Conservation (phyloP, 2,888 invertebrate species). For the Julus scanicus region DNA sequence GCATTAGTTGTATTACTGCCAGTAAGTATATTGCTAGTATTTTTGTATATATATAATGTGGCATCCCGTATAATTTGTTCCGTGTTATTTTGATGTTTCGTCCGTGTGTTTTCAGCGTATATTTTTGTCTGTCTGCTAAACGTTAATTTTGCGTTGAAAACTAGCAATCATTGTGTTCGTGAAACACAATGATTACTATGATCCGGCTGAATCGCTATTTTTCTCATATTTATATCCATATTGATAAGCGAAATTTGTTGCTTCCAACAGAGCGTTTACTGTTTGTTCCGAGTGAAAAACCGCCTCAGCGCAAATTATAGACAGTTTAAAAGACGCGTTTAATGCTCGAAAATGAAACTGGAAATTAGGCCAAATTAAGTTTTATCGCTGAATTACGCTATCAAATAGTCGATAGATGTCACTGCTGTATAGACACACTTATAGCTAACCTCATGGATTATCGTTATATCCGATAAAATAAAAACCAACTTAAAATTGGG, state of each 20-base stretch:
- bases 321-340: background rate
- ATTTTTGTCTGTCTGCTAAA: slow-evolving; percentile 48
- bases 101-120: background rate
- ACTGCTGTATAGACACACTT: background rate
- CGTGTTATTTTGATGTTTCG: background rate
- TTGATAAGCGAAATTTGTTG: slow-evolving; percentile 1
- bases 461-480: background rate
- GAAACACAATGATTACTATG: slow-evolving; percentile 51
- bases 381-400: background rate
- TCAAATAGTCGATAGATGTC: background rate
- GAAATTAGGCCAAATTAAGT: background rate
- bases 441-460: too few species aligned
- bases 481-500: too few species aligned
- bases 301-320: background rate
- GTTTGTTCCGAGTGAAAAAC: background rate
- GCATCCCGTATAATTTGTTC: background rate
- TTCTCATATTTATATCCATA: slow-evolving; percentile 21
- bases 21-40: too few species aligned
- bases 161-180: slow-evolving; percentile 43
- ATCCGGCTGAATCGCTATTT: slow-evolving; percentile 29
- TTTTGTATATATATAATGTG: too few species aligned
- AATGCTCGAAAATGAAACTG: background rate
- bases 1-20: too few species aligned
- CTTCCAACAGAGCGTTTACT: background rate
- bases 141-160: slow-evolving; percentile 49